Percentiles rank a stretch among this genome's conserved stretches.
phyloP scores from a whole-genome alignment of 2,113 vertebrate species.

The Antechinus stuartii region DNA sequence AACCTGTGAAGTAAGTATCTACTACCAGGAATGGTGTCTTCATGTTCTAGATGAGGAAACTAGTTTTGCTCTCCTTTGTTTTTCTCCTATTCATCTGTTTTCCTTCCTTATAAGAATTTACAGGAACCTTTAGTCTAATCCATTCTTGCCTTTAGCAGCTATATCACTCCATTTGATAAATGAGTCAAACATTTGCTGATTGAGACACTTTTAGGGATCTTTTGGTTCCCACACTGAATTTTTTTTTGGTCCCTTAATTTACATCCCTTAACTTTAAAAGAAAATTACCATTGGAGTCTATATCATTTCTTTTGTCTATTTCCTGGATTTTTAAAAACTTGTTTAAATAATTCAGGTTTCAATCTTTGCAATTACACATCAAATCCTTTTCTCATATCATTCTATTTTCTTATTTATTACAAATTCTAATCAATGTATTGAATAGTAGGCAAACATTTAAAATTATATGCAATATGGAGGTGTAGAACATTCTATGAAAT shows the following conservation, averaged over 20 bases:
- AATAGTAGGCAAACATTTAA: neutral
- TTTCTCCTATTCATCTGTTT: neutral
- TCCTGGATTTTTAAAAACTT: neutral
- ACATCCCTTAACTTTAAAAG: neutral
- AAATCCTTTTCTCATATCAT: neutral
- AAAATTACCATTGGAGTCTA: neutral
- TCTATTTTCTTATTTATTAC: conserved; percentile 26
- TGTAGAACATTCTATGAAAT: conserved; percentile 35
- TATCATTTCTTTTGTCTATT: neutral
- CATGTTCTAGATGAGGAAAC: too few species aligned
- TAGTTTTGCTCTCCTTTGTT: neutral
- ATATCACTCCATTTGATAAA: neutral
- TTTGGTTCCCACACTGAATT: neutral
- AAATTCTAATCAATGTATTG: conserved; percentile 51
- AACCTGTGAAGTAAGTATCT: too few species aligned
- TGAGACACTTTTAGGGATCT: neutral
- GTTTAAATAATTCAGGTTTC: neutral
- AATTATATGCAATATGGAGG: conserved; percentile 13
- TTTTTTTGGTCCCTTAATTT: neutral
- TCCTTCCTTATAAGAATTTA: neutral
- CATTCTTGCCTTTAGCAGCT: neutral
- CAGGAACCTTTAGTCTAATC: neutral
- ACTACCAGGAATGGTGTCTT: too few species aligned
- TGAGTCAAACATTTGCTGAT: neutral
- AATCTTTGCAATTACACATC: neutral